Base-by-base conservation (phyloP, 2,888 invertebrate species). In the Eulithis prunata region DNA sequence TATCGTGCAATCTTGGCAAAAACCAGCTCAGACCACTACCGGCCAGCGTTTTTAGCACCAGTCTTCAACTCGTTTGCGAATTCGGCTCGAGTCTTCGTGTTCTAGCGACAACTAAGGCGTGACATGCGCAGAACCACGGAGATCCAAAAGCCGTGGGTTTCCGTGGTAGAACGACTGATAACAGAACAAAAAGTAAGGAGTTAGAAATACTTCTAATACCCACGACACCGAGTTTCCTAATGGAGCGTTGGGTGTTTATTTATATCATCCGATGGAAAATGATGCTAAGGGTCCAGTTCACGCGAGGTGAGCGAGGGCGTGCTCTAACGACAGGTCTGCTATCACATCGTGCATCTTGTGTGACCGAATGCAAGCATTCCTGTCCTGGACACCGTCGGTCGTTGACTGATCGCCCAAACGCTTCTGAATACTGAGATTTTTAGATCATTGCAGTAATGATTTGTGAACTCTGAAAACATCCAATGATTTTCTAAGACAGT, bases 351-450 rank as follows among this genome's bases (percentile, higher is more conserved):
- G 63, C 43, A 70, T 65, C 69, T 62, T 47, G 60, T 58, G 57
- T 61, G 69, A 70, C 66, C 75, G 75, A 83, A 56, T 59, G 63
- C 67, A 67, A 46, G 56, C 64, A 60, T 65, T 59, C 45, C 51
- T 51, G 58, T 64, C 67, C 64, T 64, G 86, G 85, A 85, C 81
- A 79, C 77, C 74, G 78, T 73, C 83, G 87, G 85, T 84, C 87
- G 86, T 86, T 86, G 85, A 87, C 86, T 86, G 88, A 82, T 81
- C 81, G 78, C 78, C 81, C 81, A 83, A 56, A 56, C 51, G 21
- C 56, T 60, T 41, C 41, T 41, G 41, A 41, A 4, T 41, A 41
- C 41, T 14, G 49, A 49, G 49, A 21, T 49, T 49, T 21, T 8
- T 4, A 49, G 49, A 49, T 49, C 10, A 8, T 41, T 7, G 5